These are phyloP conservation scores for Azorinus chamasolen DNA, from an alignment of 2,888 invertebrate genomes.

Conservation along the genomic window DNA sequence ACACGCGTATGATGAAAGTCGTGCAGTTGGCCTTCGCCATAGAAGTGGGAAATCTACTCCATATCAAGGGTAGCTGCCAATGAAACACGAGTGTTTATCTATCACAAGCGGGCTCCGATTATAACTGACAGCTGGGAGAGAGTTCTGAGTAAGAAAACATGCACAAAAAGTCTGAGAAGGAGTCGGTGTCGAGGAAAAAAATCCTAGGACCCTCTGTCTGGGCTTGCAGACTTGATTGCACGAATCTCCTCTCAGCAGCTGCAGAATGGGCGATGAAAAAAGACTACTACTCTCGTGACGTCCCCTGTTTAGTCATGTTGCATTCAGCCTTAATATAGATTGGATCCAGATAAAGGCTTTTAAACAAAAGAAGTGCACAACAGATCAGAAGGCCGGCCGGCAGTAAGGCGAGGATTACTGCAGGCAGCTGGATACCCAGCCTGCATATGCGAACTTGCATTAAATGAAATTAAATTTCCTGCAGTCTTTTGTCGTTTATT, in stretches of 20 bases:
- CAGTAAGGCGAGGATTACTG: slow-evolving; percentile 38
- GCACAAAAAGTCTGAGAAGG: slow-evolving; percentile 6
- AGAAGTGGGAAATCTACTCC: slow-evolving; percentile 7
- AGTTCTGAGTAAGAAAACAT: slow-evolving; percentile 17
- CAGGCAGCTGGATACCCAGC: slow-evolving; percentile 58
- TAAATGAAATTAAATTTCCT: slow-evolving; percentile 64
- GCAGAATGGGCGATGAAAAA: slow-evolving; percentile 47
- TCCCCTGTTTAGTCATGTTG: slow-evolving; percentile 46
- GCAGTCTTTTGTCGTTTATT: slow-evolving; percentile 52
- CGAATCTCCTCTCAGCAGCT: slow-evolving; percentile 40
- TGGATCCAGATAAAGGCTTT: slow-evolving; percentile 56
- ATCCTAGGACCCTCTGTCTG: slow-evolving; percentile 48
- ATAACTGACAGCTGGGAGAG: slow-evolving; percentile 40
- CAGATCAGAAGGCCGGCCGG: slow-evolving; percentile 53
- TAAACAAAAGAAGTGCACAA: slow-evolving; percentile 64
- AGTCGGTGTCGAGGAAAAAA: slow-evolving; percentile 3
- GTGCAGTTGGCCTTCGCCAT: slow-evolving; percentile 51
- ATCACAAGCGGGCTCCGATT: slow-evolving; percentile 61
- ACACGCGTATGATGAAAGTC: slow-evolving; percentile 49
- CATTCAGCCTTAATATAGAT: slow-evolving; percentile 60
- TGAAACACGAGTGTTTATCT: slow-evolving; percentile 70
- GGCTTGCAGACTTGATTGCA: slow-evolving; percentile 5
- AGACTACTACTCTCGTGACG: slow-evolving; percentile 50
- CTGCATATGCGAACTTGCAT: slow-evolving; percentile 40
- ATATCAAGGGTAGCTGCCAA: slow-evolving; percentile 23